A percentile compares a stretch with the other conserved stretches of the same genome.
Conservation (phyloP, 2,888 invertebrate species). For the Dolichomitus sp. region DNA sequence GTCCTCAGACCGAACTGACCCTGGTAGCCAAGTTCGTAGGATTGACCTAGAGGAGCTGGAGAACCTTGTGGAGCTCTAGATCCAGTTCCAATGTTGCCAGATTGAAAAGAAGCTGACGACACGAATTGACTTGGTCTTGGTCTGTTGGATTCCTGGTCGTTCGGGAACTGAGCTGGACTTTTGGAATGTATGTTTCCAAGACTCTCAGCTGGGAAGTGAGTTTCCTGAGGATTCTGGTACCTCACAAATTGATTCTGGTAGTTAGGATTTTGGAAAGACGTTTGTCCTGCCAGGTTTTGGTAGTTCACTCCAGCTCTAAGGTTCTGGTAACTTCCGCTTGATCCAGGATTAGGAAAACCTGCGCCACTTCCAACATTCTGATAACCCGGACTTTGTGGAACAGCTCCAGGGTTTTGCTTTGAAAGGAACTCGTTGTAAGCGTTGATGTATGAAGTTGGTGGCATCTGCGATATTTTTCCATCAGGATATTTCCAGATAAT, state of each 20-base stretch:
- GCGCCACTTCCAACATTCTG: constrained; percentile 51
- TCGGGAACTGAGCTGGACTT: constrained; percentile 82
- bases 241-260: constrained; percentile 34
- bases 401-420: constrained; percentile 49
- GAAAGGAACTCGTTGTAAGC: constrained; percentile 67
- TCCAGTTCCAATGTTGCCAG: neutral
- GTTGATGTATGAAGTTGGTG: constrained; percentile 79
- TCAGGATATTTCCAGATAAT: constrained; percentile 85
- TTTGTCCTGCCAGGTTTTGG: neutral
- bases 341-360: constrained; percentile 23
- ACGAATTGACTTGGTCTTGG: constrained; percentile 73
- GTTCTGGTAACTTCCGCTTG: constrained; percentile 37
- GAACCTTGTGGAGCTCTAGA: neutral
- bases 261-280: constrained; percentile 17
- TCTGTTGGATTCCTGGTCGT: constrained; percentile 68
- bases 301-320: constrained; percentile 14
- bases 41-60: constrained; percentile 45
- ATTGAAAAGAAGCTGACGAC: constrained; percentile 69
- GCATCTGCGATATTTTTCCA: constrained; percentile 80
- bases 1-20: constrained; percentile 65
- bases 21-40: constrained; percentile 65
- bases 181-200: constrained; percentile 77
- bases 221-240: constrained; percentile 26
- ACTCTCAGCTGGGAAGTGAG: constrained; percentile 30
- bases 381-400: constrained; percentile 68